phyloP scores from a whole-genome alignment of 2,113 vertebrate genomes.

The Delphinapterus leucas region DNA sequence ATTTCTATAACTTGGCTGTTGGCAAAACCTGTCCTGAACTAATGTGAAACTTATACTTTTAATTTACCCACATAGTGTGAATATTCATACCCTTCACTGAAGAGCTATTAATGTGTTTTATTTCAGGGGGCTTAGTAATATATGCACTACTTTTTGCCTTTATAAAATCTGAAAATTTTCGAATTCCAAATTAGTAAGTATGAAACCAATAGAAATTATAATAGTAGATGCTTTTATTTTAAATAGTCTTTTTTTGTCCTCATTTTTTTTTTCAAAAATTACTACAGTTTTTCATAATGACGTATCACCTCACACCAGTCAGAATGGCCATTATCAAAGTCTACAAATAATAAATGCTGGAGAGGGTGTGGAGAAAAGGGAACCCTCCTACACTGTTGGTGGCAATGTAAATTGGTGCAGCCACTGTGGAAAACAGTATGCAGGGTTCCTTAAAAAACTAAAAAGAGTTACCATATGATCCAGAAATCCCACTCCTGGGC shows the following conservation, averaged over 20 bases:
- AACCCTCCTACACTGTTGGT: too few species aligned
- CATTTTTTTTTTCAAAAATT: neutral
- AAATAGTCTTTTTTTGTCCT: neutral
- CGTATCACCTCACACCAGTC: neutral
- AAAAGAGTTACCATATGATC: too few species aligned
- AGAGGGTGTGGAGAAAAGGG: too few species aligned
- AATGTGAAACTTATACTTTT: constrained; percentile 16
- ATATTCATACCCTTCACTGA: neutral
- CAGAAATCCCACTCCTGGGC: too few species aligned
- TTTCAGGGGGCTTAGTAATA: neutral
- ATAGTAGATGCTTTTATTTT: constrained; percentile 3
- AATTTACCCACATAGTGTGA: neutral
- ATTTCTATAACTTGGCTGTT: neutral
- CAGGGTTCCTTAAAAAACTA: too few species aligned
- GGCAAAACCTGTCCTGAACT: neutral
- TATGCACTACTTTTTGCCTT: neutral
- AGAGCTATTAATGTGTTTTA: neutral
- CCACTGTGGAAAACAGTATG: too few species aligned
- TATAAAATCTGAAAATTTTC: constrained; percentile 2
- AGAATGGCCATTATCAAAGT: neutral
- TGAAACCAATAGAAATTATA: neutral
- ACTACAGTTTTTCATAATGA: neutral
- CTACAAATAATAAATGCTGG: too few species aligned
- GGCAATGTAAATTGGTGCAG: too few species aligned
- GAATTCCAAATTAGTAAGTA: neutral